Percentiles rank a stretch among this genome's conserved stretches.
phyloP scores from a whole-genome alignment of 2,888 invertebrate genomes.

The Netelia virgata region DNA sequence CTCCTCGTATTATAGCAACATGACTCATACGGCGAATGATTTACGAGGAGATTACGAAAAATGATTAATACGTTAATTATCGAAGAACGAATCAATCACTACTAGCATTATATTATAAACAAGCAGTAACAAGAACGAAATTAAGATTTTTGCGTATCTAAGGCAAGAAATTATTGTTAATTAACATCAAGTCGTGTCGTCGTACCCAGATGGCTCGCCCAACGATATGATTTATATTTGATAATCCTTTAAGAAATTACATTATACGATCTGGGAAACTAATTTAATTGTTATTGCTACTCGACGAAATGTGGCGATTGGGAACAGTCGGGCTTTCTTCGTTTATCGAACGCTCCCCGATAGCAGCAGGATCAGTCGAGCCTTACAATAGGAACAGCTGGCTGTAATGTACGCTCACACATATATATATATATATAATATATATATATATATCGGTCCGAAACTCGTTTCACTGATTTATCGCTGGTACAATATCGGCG shows the following conservation, averaged over 20 bases:
- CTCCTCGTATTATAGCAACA: background rate
- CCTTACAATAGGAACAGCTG: constrained; percentile 48
- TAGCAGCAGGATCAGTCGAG: constrained; percentile 18
- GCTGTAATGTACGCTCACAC: constrained; percentile 35
- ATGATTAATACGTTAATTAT: background rate
- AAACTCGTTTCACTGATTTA: constrained; percentile 63
- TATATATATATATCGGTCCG: constrained; percentile 11
- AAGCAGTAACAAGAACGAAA: no score
- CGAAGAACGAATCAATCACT: background rate
- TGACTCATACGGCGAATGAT: background rate
- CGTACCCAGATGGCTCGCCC: background rate
- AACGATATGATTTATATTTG: background rate
- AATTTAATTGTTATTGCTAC: constrained; percentile 37
- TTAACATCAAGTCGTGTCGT: background rate
- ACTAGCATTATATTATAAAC: no score
- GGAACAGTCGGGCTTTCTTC: constrained; percentile 29
- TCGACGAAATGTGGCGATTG: background rate
- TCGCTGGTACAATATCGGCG: constrained; percentile 50
- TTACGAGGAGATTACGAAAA: background rate
- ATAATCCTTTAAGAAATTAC: background rate
- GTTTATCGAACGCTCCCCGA: constrained; percentile 28
- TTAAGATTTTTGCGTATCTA: no score
- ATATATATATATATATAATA: no score
- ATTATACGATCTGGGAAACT: background rate
- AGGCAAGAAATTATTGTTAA: background rate